Conservation (phyloP, 1,140 invertebrate species). For the Lepidostoma basale region DNA sequence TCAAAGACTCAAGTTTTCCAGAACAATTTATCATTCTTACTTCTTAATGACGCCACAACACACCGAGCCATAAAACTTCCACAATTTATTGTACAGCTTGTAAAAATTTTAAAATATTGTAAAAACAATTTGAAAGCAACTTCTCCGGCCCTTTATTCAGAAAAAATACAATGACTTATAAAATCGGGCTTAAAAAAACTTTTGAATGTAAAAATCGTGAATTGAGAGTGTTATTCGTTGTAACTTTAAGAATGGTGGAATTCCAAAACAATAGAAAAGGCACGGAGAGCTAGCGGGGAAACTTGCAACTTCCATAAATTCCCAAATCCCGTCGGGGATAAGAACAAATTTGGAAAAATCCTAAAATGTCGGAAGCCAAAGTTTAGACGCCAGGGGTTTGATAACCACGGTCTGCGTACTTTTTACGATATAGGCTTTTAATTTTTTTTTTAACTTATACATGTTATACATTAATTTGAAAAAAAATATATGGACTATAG, state of each 20-base stretch:
- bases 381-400: not conserved
- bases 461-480: not conserved
- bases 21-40: too few species aligned
- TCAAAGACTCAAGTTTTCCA: too few species aligned
- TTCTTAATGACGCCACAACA: too few species aligned
- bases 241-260: not conserved
- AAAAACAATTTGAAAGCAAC: too few species aligned
- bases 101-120: too few species aligned
- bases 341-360: conserved; percentile 13
- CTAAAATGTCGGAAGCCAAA: not conserved
- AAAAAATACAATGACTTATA: too few species aligned
- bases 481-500: too few species aligned
- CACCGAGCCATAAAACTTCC: too few species aligned
- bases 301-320: conserved; percentile 10
- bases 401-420: not conserved
- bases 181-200: too few species aligned
- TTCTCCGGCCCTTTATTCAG: too few species aligned
- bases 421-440: not conserved
- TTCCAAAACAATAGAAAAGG: not conserved
- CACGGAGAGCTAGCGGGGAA: not conserved
- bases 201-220: too few species aligned
- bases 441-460: not conserved
- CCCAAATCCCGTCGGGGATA: not conserved
- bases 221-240: not conserved
- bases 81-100: too few species aligned